A percentile compares a stretch with the other conserved stretches of the same genome.
Conservation (phyloP, 2,113 vertebrate genomes). For the Poicephalus meyeri region DNA sequence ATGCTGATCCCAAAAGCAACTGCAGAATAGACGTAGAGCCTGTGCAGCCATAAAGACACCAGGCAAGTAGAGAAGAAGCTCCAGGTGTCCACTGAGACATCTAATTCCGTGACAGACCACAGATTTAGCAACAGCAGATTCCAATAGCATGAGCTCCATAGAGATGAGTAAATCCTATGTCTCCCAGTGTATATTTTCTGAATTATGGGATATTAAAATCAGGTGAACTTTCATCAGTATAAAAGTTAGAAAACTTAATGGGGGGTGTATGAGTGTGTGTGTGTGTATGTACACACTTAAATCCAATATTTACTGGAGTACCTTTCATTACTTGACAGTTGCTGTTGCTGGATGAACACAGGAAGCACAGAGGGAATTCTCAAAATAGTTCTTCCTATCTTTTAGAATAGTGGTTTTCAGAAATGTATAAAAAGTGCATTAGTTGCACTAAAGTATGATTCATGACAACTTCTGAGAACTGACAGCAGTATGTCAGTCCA, state of each 20-base stretch:
- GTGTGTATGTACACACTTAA: not conserved
- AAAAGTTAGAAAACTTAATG: not conserved
- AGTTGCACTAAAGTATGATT: not conserved
- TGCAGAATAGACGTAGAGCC: conserved; percentile 86
- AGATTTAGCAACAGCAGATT: not conserved
- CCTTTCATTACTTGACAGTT: not conserved
- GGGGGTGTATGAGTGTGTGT: not conserved
- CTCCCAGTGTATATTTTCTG: not conserved
- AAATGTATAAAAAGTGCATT: not conserved
- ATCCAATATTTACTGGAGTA: not conserved
- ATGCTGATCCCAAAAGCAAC: conserved; percentile 79
- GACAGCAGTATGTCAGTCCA: not conserved
- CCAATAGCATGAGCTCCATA: not conserved
- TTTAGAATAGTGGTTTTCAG: not conserved
- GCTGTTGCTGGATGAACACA: not conserved
- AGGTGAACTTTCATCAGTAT: not conserved
- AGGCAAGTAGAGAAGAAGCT: conserved; percentile 56
- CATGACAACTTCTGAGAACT: not conserved
- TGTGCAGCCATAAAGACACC: conserved; percentile 82
- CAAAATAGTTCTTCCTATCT: not conserved
- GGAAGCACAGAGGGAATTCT: not conserved
- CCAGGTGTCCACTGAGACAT: conserved; percentile 60
- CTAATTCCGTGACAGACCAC: not conserved
- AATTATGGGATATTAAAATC: not conserved
- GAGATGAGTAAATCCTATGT: not conserved